A percentile compares a stretch with the other conserved stretches of the same genome.
Evolutionary conservation across 1,140 invertebrate genomes (phyloP).

Genomic region (Neodiprion fabricii): DNA sequence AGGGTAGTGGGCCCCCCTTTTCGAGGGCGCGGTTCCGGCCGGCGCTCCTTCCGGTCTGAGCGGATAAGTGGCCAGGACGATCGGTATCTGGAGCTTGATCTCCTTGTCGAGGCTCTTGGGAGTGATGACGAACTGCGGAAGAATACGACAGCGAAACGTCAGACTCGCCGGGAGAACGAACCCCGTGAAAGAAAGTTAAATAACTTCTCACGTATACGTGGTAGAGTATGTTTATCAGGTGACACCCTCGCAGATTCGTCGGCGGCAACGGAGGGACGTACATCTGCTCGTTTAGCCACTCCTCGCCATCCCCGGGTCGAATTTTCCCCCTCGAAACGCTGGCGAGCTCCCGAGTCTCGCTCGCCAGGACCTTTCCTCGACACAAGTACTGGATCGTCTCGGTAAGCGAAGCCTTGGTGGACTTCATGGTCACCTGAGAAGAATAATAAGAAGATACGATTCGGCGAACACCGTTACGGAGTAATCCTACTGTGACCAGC

Average conservation of each 20-base stretch:
- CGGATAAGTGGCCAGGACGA: constrained; percentile 93
- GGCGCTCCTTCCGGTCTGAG: constrained; percentile 71
- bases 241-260: constrained; percentile 93
- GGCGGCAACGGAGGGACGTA: constrained; percentile 94
- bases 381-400: constrained; percentile 91
- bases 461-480: no score
- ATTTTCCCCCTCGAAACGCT: constrained; percentile 84
- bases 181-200: neutral
- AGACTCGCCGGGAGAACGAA: neutral
- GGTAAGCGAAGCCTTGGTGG: constrained; percentile 59
- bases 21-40: constrained; percentile 68
- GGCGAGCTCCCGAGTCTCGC: constrained; percentile 86
- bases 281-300: constrained; percentile 90
- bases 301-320: constrained; percentile 78
- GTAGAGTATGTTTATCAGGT: constrained; percentile 93
- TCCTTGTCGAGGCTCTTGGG: constrained; percentile 92
- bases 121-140: constrained; percentile 84
- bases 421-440: constrained; percentile 58
- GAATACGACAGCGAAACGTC: constrained; percentile 29
- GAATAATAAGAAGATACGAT: neutral
- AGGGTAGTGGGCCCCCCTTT: constrained; percentile 86
- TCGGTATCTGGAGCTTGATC: constrained; percentile 90
- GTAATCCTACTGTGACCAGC: no score
- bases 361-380: constrained; percentile 84
- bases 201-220: constrained; percentile 87